Evolutionary conservation across 2,113 vertebrate genomes (phyloP).

Genomic region (Vanacampus margaritifer): DNA sequence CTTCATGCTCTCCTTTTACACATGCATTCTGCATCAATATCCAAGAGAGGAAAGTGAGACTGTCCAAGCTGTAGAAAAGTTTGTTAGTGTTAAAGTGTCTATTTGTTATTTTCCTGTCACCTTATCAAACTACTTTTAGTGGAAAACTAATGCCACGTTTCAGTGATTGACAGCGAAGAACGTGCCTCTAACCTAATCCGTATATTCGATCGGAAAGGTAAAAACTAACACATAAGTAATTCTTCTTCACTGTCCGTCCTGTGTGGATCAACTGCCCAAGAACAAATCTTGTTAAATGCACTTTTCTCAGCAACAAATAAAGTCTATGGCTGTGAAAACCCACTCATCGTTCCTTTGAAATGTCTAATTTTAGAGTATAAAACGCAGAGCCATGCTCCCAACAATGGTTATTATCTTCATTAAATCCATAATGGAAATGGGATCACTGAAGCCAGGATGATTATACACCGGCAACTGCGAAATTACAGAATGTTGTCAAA

Average conservation of each 20-base stretch:
- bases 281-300: slow-evolving; percentile 45
- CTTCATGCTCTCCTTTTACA: no score
- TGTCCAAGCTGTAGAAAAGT: slow-evolving; percentile 1
- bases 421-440: slow-evolving; percentile 23
- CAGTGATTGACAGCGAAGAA: slow-evolving; percentile 47
- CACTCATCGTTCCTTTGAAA: slow-evolving; percentile 42
- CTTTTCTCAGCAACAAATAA: slow-evolving; percentile 49
- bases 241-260: slow-evolving; percentile 51
- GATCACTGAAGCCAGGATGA: slow-evolving; percentile 17
- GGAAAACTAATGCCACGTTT: slow-evolving; percentile 36
- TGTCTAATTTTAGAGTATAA: slow-evolving; percentile 35
- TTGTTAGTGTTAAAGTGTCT: no score
- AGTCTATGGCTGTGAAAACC: slow-evolving; percentile 37
- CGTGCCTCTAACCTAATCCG: slow-evolving; percentile 55
- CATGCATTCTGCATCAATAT: no score
- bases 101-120: no score
- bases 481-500: slow-evolving; percentile 36
- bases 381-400: slow-evolving; percentile 6
- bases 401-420: slow-evolving; percentile 18
- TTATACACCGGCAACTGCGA: slow-evolving; percentile 37
- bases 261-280: slow-evolving; percentile 62
- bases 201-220: slow-evolving; percentile 59
- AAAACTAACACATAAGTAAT: slow-evolving; percentile 66
- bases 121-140: slow-evolving; percentile 41
- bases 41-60: no score